Evolutionary conservation across 2,888 invertebrate genomes (phyloP), one percentile per base, ranked within the genome.

Genomic region (Amphipoea lucens): DNA sequence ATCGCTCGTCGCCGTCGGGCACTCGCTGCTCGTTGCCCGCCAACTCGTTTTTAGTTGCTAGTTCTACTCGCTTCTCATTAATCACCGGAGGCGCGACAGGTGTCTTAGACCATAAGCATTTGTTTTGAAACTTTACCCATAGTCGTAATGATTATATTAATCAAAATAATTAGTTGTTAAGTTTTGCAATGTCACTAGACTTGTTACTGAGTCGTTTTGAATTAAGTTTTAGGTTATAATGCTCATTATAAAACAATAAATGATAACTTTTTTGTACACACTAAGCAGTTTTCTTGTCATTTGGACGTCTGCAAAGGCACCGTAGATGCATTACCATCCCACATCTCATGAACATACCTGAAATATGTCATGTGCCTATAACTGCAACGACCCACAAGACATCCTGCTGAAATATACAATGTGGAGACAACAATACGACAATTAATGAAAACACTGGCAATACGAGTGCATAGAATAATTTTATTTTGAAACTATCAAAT

Each of bases 121-220:
- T 72, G 42, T 74, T 76, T 75, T 14, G 23, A 66, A 76, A 76
- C 29, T 66, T 79, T 62, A 66, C 54, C 23, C 20, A 0, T 81
- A 45, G 20, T 67, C 23, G 2, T 73, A 60, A 76, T 71, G 48
- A 78, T 84, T 83, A 78, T 84, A 75, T 76, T 81, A 73, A 78
- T 84, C 66, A 62, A 74, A 79, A 67, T 67, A 74, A 76, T 74
- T 66, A n/a, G 72, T 76, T 68, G 2, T 57, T 67, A 76, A 85
- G 74, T 69, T 42, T 74, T 74, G 62, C 66, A 72, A 77, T 77
- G 73, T 76, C 57, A 67, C 51, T 20, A 20, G 23, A 77, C 45
- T 74, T 73, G 40, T 75, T 76, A 79, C 57, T 36, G 74, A 54
- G 23, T 82, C 74, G 67, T 74, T 76, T 84, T 40, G 79, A 85